Conservation (phyloP, 2,888 invertebrate genomes). For the Limnephilus lunatus region DNA sequence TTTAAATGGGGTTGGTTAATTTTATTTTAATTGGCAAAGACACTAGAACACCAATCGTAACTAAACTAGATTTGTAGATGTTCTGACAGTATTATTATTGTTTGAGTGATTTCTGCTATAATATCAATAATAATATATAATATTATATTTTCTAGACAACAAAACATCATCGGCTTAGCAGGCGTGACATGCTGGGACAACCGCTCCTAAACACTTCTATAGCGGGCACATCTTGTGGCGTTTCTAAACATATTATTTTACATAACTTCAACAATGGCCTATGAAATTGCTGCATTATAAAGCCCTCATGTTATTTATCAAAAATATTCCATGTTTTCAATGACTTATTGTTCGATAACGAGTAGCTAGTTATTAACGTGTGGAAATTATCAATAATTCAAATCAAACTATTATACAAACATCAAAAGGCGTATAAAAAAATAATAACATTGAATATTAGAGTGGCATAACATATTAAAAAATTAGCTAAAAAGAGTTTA, state of each 20-base stretch:
- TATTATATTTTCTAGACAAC: slow-evolving; percentile 30
- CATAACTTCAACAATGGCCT: neutral
- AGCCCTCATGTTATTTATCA: neutral
- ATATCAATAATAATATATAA: neutral
- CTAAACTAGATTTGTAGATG: slow-evolving; percentile 3
- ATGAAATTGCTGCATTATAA: neutral
- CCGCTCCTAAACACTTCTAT: slow-evolving; percentile 28
- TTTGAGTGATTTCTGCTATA: slow-evolving; percentile 22
- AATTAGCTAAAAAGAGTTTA: neutral
- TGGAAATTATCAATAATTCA: neutral
- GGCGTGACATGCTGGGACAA: slow-evolving; percentile 42
- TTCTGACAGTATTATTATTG: slow-evolving; percentile 2
- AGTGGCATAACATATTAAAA: neutral
- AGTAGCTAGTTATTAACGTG: neutral
- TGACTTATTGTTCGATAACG: neutral
- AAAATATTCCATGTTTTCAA: neutral
- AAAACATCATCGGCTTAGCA: slow-evolving; percentile 40
- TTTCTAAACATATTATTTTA: slow-evolving; percentile 9
- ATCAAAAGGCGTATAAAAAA: neutral
- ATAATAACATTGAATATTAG: neutral
- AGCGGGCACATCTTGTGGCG: neutral
- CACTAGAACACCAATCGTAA: slow-evolving; percentile 31
- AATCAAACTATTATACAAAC: neutral
- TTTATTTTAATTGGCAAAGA: slow-evolving; percentile 16
- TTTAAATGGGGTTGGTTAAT: neutral